Base-by-base conservation (phyloP, 2,888 invertebrate genomes). In the Meloe dianella region DNA sequence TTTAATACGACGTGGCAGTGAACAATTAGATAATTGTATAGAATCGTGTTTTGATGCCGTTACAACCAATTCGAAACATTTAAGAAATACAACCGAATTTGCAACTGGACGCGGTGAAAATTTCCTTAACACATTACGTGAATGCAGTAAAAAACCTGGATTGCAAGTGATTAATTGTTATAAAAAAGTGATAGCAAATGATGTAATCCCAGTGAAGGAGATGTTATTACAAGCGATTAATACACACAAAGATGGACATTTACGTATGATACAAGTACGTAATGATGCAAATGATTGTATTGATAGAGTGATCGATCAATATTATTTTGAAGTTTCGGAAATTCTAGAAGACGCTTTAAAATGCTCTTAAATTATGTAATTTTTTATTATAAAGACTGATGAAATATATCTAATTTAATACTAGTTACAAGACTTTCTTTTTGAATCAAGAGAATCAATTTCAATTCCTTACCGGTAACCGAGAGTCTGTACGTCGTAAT, bases 391-490 rank as follows among this genome's bases (percentile, higher is more conserved):
- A 41, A 27, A 58, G 29, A 58, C 32, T 58, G 58, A 29, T 2
- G 8, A 10, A 12, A 29, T 57, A 6, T 57, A 57, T 17, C 10
- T 22, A 29, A 0, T 17, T 32, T 27, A 27, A 27, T 27, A 27
- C 4, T 4, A 27, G 4, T 27, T 4, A 27, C 4, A 27, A 4
- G 27, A 27, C 2, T 27, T 27, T 4, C 4, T 27, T 27, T 3
- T 27, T 27, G 4, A 27, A 27, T 27, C 4, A 27, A 27, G 27
- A 27, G 27, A 27, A 27, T 27, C 4, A 27, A 27, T 41, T 17
- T 17, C 0, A 27, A 12, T 57, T 57, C 12, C 89, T 90, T 87
- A 96, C 97, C 81, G 96, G 96, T 65, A 92, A 81, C 71, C 85
- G 86, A n/a, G 86, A 87, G 68, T 87, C 84, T 71, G 86, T 87